Base-by-base conservation (phyloP, 2,888 invertebrate genomes). In the Agapostemon virescens region DNA sequence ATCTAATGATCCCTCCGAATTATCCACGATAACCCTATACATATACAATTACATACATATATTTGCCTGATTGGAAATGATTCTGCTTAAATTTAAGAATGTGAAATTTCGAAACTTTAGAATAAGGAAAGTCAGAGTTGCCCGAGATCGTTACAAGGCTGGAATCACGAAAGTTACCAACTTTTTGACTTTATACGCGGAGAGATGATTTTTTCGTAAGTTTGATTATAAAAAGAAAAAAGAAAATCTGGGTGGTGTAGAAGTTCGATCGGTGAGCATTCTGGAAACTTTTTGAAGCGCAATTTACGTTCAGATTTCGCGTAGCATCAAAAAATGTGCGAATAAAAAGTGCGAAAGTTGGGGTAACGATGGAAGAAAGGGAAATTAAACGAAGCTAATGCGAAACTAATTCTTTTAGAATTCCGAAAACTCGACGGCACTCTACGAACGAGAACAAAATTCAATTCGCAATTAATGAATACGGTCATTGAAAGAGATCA, bases 401-500 rank as follows among this genome's bases (percentile, higher is more conserved):
- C 1, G 0, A 26, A 23, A 15, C 2, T 70, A 13, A 33, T 64
- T 71, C 40, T 49, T 63, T 55, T 63, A 85, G 73, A 78, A 11
- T 45, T 83, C 52, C 74, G 40, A 13, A 71, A 30, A 52, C 55
- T 83, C 52, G 69, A 76, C 26, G 66, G 82, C 38, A 74, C 67
- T 26, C 40, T 61, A 40, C 69, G 55, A 69, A 23, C 30, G 58
- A 79, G 42, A 78, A 69, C 67, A n/a, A 67, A 81, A 69, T 67
- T 83, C 69, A 64, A n/a, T 55, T 74, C 80, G 66, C 77, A 23
- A 63, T 36, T 84, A 63, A 81, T 42, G 64, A 74, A 81, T 38
- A 40, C 70, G 13, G 80, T 69, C 4, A 69, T 77, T 38, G 85
- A 88, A 49, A 82, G 70, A 26, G 70, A 85, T 81, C 75, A 84